Conservation (phyloP, 2,113 vertebrate species). For the Psittacus erithacus region DNA sequence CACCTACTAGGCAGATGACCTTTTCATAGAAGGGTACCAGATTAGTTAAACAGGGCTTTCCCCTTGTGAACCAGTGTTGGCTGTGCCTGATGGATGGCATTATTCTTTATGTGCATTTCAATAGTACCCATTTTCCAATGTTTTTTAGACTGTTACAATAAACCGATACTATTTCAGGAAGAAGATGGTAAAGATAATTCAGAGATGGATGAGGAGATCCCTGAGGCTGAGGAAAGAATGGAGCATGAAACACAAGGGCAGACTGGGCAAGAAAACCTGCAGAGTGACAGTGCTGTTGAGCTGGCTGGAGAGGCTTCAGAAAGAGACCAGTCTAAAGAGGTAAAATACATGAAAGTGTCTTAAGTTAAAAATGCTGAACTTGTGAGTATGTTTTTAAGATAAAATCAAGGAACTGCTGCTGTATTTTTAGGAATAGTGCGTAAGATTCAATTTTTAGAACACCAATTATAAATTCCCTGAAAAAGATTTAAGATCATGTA, state of each 20-base stretch:
- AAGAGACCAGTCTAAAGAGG: slow-evolving; percentile 90
- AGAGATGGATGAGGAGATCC: slow-evolving; percentile 73
- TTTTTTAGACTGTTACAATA: background rate
- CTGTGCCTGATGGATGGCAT: background rate
- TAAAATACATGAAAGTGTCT: slow-evolving; percentile 10
- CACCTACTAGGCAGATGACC: fast-evolving
- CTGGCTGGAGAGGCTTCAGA: slow-evolving; percentile 89
- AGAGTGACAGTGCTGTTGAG: slow-evolving; percentile 89
- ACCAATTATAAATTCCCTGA: background rate
- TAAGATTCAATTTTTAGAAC: background rate
- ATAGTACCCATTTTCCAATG: background rate
- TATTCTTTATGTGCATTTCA: background rate
- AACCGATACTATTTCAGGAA: slow-evolving; percentile 59
- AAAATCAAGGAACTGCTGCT: background rate
- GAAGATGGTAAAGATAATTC: slow-evolving; percentile 70
- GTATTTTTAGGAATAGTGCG: background rate
- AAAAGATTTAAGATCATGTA: background rate
- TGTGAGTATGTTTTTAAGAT: background rate
- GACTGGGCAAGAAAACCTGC: slow-evolving; percentile 87
- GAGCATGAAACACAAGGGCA: slow-evolving; percentile 85
- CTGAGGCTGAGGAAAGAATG: slow-evolving; percentile 82
- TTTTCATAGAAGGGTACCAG: background rate
- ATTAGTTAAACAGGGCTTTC: background rate
- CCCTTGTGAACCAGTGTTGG: background rate
- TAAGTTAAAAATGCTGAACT: background rate